Evolutionary conservation across 2,888 invertebrate genomes (phyloP).

Genomic region (Digitonthophagus gazella): DNA sequence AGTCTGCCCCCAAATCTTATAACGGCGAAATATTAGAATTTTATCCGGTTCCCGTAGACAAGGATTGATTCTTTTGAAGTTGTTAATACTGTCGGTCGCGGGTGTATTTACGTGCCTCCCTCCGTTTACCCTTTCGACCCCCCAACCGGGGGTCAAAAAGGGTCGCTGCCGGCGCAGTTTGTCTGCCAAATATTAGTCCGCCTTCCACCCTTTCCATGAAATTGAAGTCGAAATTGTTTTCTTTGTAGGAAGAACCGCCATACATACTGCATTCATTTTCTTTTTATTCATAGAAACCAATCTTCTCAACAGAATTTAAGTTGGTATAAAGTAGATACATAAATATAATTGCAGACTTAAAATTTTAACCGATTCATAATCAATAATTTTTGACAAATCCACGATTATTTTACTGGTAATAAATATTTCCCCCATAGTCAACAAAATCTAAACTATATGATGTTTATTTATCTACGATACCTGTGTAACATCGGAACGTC

Average conservation of each 20-base stretch:
- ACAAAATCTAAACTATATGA: too few species aligned
- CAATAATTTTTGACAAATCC: too few species aligned
- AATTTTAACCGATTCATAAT: too few species aligned
- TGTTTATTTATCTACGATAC: too few species aligned
- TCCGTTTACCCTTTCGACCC: neutral
- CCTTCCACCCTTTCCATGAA: neutral
- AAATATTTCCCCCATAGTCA: too few species aligned
- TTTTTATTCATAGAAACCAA: neutral
- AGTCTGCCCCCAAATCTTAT: neutral
- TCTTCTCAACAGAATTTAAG: neutral
- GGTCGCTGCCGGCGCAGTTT: neutral
- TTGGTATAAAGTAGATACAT: neutral
- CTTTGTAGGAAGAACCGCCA: neutral
- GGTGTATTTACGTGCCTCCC: conserved; percentile 5
- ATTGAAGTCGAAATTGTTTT: neutral
- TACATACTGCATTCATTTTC: neutral
- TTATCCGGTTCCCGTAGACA: conserved; percentile 11
- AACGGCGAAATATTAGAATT: conserved; percentile 18
- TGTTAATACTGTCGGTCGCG: conserved; percentile 11
- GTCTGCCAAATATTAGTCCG: neutral
- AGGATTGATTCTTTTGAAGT: conserved; percentile 16
- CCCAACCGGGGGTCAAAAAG: neutral
- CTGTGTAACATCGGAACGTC: too few species aligned
- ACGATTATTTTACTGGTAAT: too few species aligned
- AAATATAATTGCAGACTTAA: too few species aligned